Evolutionary conservation across 1,140 invertebrate genomes (phyloP).

Genomic region (Anagrus nilaparvatae): DNA sequence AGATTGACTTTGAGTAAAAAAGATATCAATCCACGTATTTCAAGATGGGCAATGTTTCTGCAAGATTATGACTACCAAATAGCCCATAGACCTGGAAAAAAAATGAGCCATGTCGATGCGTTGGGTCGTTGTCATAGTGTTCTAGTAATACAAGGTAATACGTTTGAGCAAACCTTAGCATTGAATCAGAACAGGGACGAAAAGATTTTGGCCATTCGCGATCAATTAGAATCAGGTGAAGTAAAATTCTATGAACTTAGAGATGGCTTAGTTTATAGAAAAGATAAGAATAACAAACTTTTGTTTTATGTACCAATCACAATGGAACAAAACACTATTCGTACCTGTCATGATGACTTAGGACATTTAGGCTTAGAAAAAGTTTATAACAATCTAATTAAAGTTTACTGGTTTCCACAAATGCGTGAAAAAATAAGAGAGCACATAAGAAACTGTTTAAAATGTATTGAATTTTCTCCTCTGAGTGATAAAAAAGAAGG

Average conservation of each 20-base stretch:
- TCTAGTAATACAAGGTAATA: background rate
- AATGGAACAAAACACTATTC: conserved; percentile 14
- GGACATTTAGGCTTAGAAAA: conserved; percentile 5
- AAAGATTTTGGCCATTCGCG: conserved; percentile 8
- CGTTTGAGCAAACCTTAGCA: conserved; percentile 1
- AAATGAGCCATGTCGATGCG: conserved; percentile 5
- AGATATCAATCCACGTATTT: conserved; percentile 1
- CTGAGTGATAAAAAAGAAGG: background rate
- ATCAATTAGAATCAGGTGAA: conserved; percentile 6
- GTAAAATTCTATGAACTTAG: conserved; percentile 4
- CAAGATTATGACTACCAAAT: conserved; percentile 8
- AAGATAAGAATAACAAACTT: conserved; percentile 6
- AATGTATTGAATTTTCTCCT: conserved; percentile 4
- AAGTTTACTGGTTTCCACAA: conserved; percentile 6
- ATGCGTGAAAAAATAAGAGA: background rate
- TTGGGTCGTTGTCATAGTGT: conserved; percentile 2
- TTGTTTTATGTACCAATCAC: conserved; percentile 19
- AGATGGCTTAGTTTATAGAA: conserved; percentile 9
- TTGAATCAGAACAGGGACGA: conserved; percentile 1
- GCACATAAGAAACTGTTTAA: too few species aligned
- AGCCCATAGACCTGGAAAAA: conserved; percentile 4
- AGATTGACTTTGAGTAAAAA: too few species aligned
- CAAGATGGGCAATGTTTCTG: conserved; percentile 10
- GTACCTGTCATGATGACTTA: conserved; percentile 14
- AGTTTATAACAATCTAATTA: background rate